Conservation (phyloP, 2,888 invertebrate genomes). For the Coronaproctus castanopsis region DNA sequence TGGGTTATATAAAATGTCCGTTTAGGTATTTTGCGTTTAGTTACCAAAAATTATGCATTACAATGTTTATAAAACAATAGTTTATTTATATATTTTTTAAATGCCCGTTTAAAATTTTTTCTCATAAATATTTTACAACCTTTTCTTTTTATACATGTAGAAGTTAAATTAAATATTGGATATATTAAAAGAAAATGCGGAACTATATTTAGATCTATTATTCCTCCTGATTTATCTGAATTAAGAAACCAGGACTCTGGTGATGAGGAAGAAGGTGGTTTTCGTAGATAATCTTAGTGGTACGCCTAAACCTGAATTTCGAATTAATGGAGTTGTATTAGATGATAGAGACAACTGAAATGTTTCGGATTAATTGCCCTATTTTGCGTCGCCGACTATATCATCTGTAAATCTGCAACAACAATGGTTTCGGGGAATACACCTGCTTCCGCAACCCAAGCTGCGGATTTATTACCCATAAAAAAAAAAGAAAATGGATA, state of each 20-base stretch:
- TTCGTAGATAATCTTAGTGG: neutral
- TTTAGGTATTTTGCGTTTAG: neutral
- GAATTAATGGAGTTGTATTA: too few relatives aligned
- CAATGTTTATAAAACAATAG: neutral
- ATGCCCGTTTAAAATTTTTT: neutral
- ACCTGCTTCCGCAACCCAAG: too few relatives aligned
- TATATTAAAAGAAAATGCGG: neutral
- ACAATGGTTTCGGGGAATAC: too few relatives aligned
- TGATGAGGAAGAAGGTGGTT: neutral
- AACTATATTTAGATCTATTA: neutral
- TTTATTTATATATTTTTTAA: neutral
- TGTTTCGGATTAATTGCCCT: too few relatives aligned
- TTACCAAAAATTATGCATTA: neutral
- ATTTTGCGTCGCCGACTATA: too few relatives aligned
- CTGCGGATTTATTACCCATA: too few relatives aligned
- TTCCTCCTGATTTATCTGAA: neutral
- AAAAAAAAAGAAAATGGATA: too few relatives aligned
- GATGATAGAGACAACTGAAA: too few relatives aligned
- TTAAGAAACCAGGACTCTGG: neutral
- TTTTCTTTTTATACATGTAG: neutral
- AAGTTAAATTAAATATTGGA: neutral
- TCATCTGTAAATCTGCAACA: too few relatives aligned
- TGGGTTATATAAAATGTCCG: neutral
- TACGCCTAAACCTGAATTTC: neutral
- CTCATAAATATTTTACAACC: neutral